Base-by-base conservation (phyloP, 2,797 vertebrate genomes). In the Centroberyx gerrardi region DNA sequence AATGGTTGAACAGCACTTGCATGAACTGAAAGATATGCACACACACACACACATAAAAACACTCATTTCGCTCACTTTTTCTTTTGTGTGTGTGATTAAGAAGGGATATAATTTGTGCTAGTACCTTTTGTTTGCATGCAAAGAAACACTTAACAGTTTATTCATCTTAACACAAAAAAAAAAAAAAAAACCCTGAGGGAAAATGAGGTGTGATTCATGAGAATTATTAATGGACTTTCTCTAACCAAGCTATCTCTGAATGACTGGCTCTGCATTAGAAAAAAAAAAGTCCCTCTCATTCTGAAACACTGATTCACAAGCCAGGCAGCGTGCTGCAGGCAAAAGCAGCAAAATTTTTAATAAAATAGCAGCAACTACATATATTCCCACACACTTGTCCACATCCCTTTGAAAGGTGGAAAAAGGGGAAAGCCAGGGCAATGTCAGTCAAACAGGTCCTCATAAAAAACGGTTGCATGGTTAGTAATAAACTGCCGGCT, bases 161-260 rank as follows among this genome's bases (percentile, higher is more conserved):
- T 72, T 70, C 28, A 53, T 38, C 70, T 90, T 66, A 83, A 83
- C 77, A 78, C 60, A 72, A 75, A 87, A 51, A 67, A 28, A 3
- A 44, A 44, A 79, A 44, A 83, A 90, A 87, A 86, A 29, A 79
- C 55, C 78, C 74, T 1, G 17, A 71, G 74, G 72, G 55, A 82
- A 81, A 86, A 84, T 76, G 52, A 72, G 17, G 68, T 76, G 84
- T 66, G 68, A 88, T 83, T 88, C 78, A 84, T 63, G 68, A 72
- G 82, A 86, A 90, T 77, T 87, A 90, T 90, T 89, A 86, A 90
- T 86, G 85, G 85, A 92, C 88, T 90, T 93, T 92, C 90, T 93
- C 88, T 84, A 64, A 82, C 84, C 74, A 70, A 78, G 62, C 62
- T 62, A 33, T 93, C 84, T 89, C 83, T 80, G 60, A 85, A 94